Evolutionary conservation across 1,140 invertebrate species (phyloP), one percentile per base, ranked within the genome.

Genomic region (Lanistes nyassanus): DNA sequence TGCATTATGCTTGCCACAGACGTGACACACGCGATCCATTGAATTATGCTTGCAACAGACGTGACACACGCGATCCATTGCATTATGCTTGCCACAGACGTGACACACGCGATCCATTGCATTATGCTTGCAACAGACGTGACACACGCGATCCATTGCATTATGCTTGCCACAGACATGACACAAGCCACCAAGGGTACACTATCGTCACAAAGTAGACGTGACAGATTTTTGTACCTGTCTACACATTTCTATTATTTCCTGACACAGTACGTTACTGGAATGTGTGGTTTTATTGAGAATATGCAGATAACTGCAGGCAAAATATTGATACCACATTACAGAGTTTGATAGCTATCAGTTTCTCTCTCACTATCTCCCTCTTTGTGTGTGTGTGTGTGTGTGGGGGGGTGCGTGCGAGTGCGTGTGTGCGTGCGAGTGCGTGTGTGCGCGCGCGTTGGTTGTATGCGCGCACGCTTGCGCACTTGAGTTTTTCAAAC

Each of bases 391-490:
- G n/a, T n/a, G n/a, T n/a, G n/a, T n/a, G n/a, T n/a, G n/a, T n/a
- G n/a, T 26, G 65, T 34, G n/a, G 16, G 39, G 3, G 3, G 36
- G 47, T 53, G 42, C 53, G 39, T 51, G 26, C 31, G 42, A 21
- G 47, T 69, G 42, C 47, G 47, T 51, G 19, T 3, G 67, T 51
- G 42, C 53, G 67, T 51, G 42, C 0, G 67, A 16, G 67, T 69
- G 67, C 21, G 67, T 69, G 67, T n/a, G 39, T 69, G 39, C n/a
- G 67, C n/a, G n/a, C n/a, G n/a, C n/a, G n/a, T n/a, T n/a, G n/a
- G n/a, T n/a, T n/a, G n/a, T n/a, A n/a, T 31, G 67, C 16, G 34
- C 3, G 29, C 16, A 64, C 60, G 60, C 16, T n/a, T 64, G 16
- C 19, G 36, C 29, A 29, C 29, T 19, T 29, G 16, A 36, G 36